Evolutionary conservation across 2,113 vertebrate genomes (phyloP), one percentile per base, ranked within the genome.

Genomic region (Spermophilus dauricus): DNA sequence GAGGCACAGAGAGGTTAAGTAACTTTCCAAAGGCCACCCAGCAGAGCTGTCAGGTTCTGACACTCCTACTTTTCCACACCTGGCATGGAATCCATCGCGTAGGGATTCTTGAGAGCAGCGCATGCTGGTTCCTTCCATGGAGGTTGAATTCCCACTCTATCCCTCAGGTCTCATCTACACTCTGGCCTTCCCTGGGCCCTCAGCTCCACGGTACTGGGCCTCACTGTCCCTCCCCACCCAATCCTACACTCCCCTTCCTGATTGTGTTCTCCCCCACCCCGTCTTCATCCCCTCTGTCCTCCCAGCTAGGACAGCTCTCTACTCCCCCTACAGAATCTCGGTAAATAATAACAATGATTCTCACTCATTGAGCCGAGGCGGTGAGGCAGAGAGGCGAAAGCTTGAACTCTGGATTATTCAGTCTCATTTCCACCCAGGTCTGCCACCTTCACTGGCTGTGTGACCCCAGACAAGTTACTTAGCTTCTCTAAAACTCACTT

Each of bases 1-100:
- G 67, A 85, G 45, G 75, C 85, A 8, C 56, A 75, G 92, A 91
- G 85, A 95, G 70, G 53, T 61, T 73, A 82, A 86, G 87, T 37
- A 42, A 76, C 69, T 75, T 94, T 39, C 63, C 70, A 11, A 32
- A 73, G 32, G n/a, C 42, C 26, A 28, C 70, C 28, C 70, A 76
- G 89, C 70, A 16, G 37, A 73, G 73, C 80, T 11, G 11, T 13
- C 56, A 53, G 67, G 39, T 32, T 73, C 22, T 20, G 63, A 28
- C 28, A 8, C 5, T 63, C 37, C 16, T 22, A 2, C 22, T 82
- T 89, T 82, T 86, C 78, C 14, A 61, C 20, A 17, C 77, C 63
- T 78, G 81, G 26, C 12, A 10, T 5, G 4, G 42, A 92, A 53
- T 72, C 45, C 34, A 0, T 26, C 5, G 32, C 1, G 0, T 1